A percentile compares a stretch with the other conserved stretches of the same genome.
phyloP scores from a whole-genome alignment of 2,888 invertebrate species.

The Drosophila niveifrons region DNA sequence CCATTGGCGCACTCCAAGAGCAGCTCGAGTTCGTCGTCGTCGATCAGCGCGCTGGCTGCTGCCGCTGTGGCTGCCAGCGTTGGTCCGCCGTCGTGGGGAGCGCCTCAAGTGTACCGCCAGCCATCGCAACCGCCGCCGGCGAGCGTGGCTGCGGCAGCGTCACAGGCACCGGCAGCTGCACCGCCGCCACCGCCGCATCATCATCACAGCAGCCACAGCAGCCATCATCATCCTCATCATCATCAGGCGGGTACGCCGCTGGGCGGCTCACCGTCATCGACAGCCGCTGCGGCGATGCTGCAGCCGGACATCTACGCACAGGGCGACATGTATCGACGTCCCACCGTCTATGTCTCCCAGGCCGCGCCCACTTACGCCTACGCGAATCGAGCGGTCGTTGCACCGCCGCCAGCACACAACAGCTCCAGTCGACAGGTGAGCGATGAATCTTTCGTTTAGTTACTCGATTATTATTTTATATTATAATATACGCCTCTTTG shows the following conservation, averaged over 20 bases:
- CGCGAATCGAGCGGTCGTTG: constrained; percentile 84
- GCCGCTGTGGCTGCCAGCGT: constrained; percentile 82
- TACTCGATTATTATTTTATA: too few species aligned
- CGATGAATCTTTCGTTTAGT: background rate
- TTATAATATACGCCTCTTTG: too few species aligned
- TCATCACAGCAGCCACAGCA: constrained; percentile 68
- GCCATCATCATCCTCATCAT: constrained; percentile 76
- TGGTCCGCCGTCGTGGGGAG: constrained; percentile 84
- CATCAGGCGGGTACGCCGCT: constrained; percentile 87
- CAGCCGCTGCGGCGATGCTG: constrained; percentile 82
- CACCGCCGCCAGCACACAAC: constrained; percentile 85
- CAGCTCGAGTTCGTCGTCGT: constrained; percentile 73
- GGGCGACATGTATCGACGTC: constrained; percentile 88
- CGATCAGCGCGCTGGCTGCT: constrained; percentile 76
- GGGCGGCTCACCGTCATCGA: constrained; percentile 84
- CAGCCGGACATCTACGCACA: constrained; percentile 85
- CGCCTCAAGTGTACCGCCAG: constrained; percentile 85
- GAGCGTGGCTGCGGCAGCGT: constrained; percentile 30
- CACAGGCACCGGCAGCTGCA: constrained; percentile 52
- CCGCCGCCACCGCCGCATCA: constrained; percentile 62
- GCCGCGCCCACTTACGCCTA: constrained; percentile 84
- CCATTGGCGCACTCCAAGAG: constrained; percentile 86
- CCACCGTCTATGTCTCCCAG: constrained; percentile 89
- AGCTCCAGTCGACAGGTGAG: constrained; percentile 85
- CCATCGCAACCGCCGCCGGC: constrained; percentile 70